These are phyloP conservation scores for Eupithecia dodoneata DNA, from an alignment of 2,888 invertebrate species.

Conservation along the genomic window DNA sequence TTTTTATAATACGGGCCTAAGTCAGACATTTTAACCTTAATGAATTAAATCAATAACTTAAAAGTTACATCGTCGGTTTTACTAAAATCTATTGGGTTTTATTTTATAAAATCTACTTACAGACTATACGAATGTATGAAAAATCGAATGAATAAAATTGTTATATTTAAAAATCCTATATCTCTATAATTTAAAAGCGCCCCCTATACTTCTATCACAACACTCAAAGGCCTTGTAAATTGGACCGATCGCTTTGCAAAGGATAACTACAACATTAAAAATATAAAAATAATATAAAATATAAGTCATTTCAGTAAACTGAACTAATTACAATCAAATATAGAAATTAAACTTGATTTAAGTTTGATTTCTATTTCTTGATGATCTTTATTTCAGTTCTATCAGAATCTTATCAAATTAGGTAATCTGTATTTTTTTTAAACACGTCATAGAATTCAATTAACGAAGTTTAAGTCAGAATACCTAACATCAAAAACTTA, in stretches of 20 bases:
- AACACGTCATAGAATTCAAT: background rate
- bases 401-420: background rate
- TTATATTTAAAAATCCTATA: slow-evolving; percentile 42
- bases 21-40: background rate
- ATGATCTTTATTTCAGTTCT: too few species aligned
- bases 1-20: background rate
- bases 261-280: slow-evolving; percentile 47
- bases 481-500: background rate
- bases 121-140: slow-evolving; percentile 36
- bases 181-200: slow-evolving; percentile 57
- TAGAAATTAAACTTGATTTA: background rate
- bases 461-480: background rate
- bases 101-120: slow-evolving; percentile 41
- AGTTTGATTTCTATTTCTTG: too few species aligned
- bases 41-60: background rate
- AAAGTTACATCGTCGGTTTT: background rate
- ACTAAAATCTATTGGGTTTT: slow-evolving; percentile 10
- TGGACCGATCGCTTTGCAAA: slow-evolving; percentile 80
- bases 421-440: background rate
- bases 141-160: slow-evolving; percentile 39
- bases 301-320: too few species aligned
- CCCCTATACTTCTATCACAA: slow-evolving; percentile 76
- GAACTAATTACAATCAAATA: too few species aligned
- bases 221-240: slow-evolving; percentile 80
- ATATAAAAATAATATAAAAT: too few species aligned